A percentile compares a stretch with the other conserved stretches of the same genome.
These are phyloP conservation scores for Drusus annulatus DNA, from an alignment of 1,140 invertebrate species.

Conservation along the genomic window DNA sequence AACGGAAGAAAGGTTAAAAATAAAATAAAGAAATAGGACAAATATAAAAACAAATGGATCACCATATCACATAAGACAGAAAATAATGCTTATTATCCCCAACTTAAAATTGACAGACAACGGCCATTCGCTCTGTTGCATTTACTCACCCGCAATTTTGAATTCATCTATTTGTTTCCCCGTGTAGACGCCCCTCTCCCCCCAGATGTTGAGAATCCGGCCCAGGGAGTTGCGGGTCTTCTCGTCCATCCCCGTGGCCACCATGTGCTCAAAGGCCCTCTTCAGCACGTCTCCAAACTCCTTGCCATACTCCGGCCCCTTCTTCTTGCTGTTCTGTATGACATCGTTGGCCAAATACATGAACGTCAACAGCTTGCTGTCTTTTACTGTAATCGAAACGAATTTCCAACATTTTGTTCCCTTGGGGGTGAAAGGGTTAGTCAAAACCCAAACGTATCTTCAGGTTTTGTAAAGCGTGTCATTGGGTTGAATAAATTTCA, in stretches of 20 bases:
- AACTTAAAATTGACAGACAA: too few relatives aligned
- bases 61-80: too few relatives aligned
- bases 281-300: slow-evolving; percentile 85
- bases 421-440: too few relatives aligned
- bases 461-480: too few relatives aligned
- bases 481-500: too few relatives aligned
- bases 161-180: slow-evolving; percentile 83
- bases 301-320: slow-evolving; percentile 95
- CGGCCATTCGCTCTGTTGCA: too few relatives aligned
- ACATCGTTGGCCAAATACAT: slow-evolving; percentile 99
- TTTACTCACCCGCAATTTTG: slow-evolving; percentile 71
- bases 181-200: slow-evolving; percentile 92
- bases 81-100: too few relatives aligned
- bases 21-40: too few relatives aligned
- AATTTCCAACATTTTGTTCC: too few relatives aligned
- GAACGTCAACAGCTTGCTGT: slow-evolving; percentile 90
- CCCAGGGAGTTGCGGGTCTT: slow-evolving; percentile 85
- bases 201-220: slow-evolving; percentile 92
- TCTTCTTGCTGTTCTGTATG: slow-evolving; percentile 98
- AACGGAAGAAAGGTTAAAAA: too few relatives aligned
- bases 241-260: slow-evolving; percentile 77
- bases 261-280: slow-evolving; percentile 88
- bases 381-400: slow-evolving; percentile 80
- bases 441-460: too few relatives aligned
- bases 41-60: too few relatives aligned